Conservation (phyloP, 2,113 vertebrate genomes). For the Ondatra zibethicus region DNA sequence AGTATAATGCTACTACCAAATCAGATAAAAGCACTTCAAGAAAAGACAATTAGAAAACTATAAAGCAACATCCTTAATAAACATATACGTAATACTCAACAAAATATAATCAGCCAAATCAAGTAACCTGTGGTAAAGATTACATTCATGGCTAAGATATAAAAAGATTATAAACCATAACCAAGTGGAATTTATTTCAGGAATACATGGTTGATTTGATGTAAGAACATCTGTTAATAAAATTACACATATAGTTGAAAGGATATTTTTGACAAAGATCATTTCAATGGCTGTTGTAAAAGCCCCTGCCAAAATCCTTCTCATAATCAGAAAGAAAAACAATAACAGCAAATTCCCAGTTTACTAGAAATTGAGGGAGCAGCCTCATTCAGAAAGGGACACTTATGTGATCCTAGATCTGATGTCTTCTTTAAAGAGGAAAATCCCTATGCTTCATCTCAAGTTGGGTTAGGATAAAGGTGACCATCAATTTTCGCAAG, state of each 20-base stretch:
- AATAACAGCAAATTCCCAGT: background rate
- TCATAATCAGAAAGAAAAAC: background rate
- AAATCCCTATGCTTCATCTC: background rate
- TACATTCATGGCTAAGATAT: background rate
- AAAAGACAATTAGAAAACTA: background rate
- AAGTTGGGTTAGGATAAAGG: background rate
- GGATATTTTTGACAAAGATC: background rate
- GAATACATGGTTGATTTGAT: background rate
- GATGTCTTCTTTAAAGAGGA: background rate
- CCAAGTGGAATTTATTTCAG: background rate
- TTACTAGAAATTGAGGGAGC: background rate
- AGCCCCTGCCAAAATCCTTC: background rate
- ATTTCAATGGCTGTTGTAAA: constrained; percentile 9
- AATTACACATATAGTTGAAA: background rate
- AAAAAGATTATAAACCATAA: background rate
- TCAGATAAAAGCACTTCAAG: background rate
- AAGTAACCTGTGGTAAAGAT: background rate
- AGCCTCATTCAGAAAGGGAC: background rate
- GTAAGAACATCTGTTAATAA: background rate
- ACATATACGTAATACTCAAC: background rate
- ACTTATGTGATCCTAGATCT: background rate
- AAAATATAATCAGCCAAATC: background rate
- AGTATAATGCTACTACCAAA: background rate
- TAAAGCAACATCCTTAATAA: background rate
- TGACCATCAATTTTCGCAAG: background rate